Base-by-base conservation (phyloP, 2,888 invertebrate genomes). In the Nycteola revayana region DNA sequence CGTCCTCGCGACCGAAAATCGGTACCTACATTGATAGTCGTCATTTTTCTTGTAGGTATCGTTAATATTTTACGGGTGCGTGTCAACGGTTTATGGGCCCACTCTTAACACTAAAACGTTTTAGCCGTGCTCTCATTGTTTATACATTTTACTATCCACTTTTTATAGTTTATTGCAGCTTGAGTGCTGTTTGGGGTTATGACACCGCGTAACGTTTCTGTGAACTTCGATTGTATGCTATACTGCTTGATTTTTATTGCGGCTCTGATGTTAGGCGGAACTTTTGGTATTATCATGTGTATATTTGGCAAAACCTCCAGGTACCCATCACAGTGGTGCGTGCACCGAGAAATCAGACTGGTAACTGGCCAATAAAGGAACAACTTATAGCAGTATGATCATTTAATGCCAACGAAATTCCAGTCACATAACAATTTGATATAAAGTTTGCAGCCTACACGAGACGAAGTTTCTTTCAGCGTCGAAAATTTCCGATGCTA, bases 101-200 rank as follows among this genome's bases (percentile, higher is more conserved):
- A 85, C 86, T 86, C 85, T 85, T 81, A 83, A 84, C 86, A 85
- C 87, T 88, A 84, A 88, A 87, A 83, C 86, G 86, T 84, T 87
- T 87, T 81, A 78, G 81, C 75, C 80, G 69, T 78, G 75, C 80
- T 84, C 84, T 83, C 84, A 84, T 87, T 87, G 87, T 87, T 87
- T 86, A 85, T 87, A 83, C 81, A 80, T 85, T 87, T 87, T 84
- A 85, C 83, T 84, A 83, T 83, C 80, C 75, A 73, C 77, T 84
- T 85, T 84, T 85, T 84, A 85, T 82, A 76, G 84, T 84, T 84
- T 84, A 84, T 79, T 72, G 77, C 71, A 67, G 60, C 69, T 72
- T 72, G 77, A 80, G 79, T 75, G 74, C 72, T 73, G 72, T 69
- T 72, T 74, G 66, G 66, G 67, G 78, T 75, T 77, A 73, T 72